These are phyloP conservation scores for Samia ricini DNA, from an alignment of 1,140 invertebrate species.

Conservation along the genomic window DNA sequence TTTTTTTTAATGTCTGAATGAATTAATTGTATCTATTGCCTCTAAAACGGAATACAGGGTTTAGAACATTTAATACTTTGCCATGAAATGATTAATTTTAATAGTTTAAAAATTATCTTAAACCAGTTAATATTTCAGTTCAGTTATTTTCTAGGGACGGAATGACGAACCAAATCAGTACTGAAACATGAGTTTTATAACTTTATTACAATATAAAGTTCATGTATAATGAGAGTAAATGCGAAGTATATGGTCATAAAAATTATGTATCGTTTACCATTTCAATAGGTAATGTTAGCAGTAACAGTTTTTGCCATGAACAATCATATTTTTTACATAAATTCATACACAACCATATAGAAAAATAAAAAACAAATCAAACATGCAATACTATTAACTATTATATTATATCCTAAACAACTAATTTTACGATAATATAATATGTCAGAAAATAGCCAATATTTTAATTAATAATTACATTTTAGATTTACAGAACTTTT, in stretches of 20 bases:
- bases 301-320: neutral
- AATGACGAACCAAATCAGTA: slow-evolving; percentile 53
- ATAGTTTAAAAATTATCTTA: neutral
- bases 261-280: neutral
- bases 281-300: neutral
- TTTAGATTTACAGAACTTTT: slow-evolving; percentile 36
- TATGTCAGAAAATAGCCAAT: slow-evolving; percentile 35
- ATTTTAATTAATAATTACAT: slow-evolving; percentile 28
- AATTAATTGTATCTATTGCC: no score
- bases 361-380: slow-evolving; percentile 19
- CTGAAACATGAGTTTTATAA: slow-evolving; percentile 6
- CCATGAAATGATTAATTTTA: no score
- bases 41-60: no score
- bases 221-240: neutral
- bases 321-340: slow-evolving; percentile 22
- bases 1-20: no score
- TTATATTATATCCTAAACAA: slow-evolving; percentile 21
- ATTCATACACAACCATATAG: slow-evolving; percentile 44
- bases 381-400: slow-evolving; percentile 12
- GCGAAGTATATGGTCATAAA: neutral
- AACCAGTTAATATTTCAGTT: neutral
- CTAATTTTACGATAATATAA: slow-evolving; percentile 29
- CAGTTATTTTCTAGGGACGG: slow-evolving; percentile 54
- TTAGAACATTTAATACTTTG: no score
- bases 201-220: neutral